Evolutionary conservation across 2,888 invertebrate species (phyloP).

Genomic region (Tyria jacobaeae): DNA sequence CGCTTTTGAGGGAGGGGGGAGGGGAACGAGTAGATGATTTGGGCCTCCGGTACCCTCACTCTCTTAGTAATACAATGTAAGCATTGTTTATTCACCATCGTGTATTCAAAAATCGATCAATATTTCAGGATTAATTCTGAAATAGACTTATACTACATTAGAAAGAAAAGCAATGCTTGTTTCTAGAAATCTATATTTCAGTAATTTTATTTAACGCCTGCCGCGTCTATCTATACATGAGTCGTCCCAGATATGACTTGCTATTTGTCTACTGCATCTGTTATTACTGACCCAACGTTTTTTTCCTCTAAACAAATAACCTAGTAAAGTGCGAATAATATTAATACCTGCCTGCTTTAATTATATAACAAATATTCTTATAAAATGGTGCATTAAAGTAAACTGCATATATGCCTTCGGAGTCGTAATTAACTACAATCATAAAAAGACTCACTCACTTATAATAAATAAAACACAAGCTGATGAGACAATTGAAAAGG

Average conservation of each 20-base stretch:
- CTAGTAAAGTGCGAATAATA: slow-evolving; percentile 69
- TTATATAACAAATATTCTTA: slow-evolving; percentile 42
- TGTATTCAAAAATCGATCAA: too few relatives aligned
- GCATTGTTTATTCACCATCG: too few relatives aligned
- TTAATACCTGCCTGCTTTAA: slow-evolving; percentile 52
- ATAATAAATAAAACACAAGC: too few relatives aligned
- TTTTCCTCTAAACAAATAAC: slow-evolving; percentile 73
- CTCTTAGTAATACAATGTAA: too few relatives aligned
- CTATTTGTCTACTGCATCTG: slow-evolving; percentile 70
- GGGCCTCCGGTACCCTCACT: too few relatives aligned
- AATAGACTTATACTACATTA: not conserved
- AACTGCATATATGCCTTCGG: not conserved
- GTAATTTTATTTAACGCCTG: slow-evolving; percentile 22
- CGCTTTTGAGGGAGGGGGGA: too few relatives aligned
- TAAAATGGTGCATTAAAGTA: slow-evolving; percentile 21
- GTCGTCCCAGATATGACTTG: slow-evolving; percentile 78
- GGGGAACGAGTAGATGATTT: too few relatives aligned
- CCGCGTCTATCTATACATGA: slow-evolving; percentile 49
- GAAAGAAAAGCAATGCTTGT: not conserved
- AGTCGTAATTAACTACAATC: too few relatives aligned
- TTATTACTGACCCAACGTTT: slow-evolving; percentile 69
- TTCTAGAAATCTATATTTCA: too few relatives aligned
- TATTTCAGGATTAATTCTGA: too few relatives aligned
- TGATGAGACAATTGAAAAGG: too few relatives aligned
- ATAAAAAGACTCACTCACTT: too few relatives aligned